These are phyloP conservation scores for Nothobranchius furzeri DNA, from an alignment of 2,113 vertebrate species.

Conservation along the genomic window DNA sequence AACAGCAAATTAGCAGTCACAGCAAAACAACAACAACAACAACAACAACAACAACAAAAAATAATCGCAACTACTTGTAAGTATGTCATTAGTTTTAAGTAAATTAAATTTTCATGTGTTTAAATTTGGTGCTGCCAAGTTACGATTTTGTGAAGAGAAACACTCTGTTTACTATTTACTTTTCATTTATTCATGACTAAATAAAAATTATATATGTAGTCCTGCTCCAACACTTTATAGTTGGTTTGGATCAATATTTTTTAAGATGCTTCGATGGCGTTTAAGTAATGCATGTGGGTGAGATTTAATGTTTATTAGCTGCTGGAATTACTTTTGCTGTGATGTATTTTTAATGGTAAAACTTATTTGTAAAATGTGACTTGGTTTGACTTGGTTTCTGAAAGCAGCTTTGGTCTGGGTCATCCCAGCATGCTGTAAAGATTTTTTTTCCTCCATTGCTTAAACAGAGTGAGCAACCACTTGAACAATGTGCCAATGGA, in stretches of 20 bases:
- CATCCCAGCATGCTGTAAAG: not conserved
- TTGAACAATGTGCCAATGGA: conserved; percentile 31
- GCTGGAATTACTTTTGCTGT: not conserved
- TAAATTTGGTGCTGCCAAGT: not conserved
- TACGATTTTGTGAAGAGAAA: not conserved
- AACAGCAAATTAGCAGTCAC: too few species aligned
- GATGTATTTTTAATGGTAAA: conserved; percentile 1
- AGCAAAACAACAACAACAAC: not conserved
- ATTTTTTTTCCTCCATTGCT: conserved; percentile 8
- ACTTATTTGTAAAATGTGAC: not conserved
- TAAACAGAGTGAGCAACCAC: conserved; percentile 23
- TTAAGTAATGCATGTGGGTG: not conserved
- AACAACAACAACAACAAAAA: not conserved
- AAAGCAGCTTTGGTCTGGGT: not conserved
- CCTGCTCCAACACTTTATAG: not conserved
- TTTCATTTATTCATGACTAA: not conserved
- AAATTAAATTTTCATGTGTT: not conserved
- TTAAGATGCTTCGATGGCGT: not conserved
- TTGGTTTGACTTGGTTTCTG: not conserved
- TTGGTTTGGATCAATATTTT: not conserved
- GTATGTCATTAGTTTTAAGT: not conserved
- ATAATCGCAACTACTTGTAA: not conserved
- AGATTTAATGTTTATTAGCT: too few species aligned
- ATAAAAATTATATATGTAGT: not conserved
- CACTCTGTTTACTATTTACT: not conserved